Evolutionary conservation across 2,797 vertebrate genomes (phyloP), one percentile per base, ranked within the genome.

Genomic region (Poliocrania exsul): DNA sequence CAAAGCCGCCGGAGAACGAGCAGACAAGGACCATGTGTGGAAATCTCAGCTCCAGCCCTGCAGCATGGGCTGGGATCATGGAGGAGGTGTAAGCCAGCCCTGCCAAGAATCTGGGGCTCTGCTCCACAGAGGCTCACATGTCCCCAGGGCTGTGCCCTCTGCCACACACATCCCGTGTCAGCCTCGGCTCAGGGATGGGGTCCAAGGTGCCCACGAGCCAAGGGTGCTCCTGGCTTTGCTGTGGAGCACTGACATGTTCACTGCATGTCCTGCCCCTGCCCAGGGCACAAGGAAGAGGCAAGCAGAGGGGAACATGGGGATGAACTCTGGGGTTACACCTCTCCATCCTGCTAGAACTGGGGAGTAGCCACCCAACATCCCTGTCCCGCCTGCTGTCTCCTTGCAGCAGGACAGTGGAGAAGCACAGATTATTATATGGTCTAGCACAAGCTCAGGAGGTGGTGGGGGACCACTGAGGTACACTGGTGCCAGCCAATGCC

Each of bases 1-100:
- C 94, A 82, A 60, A 94, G 85, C 90, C 51, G 90, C 91, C 46
- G 73, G 75, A 53, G 94, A 95, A 81, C 35, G 16, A 86, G 93
- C 95, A 96, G 96, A 98, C 97, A 47, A 97, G 97, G 25, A 94
- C 98, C 98, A 98, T 97, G 98, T 97, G 98, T 96, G 97, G 95
- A 96, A 90, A 96, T 91, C 61, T 77, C 92, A 69, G 81, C 92
- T 80, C 24, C 51, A 26, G 74, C 70, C 82, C 60, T 79, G 51
- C 80, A 96, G 92, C 25, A 5, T 92, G 77, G 81, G 46, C 88
- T 46, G 3, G 14, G 60, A 38, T 24, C 92, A 58, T 29, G 80
- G n/a, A 78, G 87, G 90, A 86, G 93, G 38, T 86, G 69, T 9
- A 25, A 86, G 91, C 67, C 86, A 88, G 46, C 25, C 70, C 62